Conservation (phyloP, 2,113 vertebrate species). For the Azemiops feae region DNA sequence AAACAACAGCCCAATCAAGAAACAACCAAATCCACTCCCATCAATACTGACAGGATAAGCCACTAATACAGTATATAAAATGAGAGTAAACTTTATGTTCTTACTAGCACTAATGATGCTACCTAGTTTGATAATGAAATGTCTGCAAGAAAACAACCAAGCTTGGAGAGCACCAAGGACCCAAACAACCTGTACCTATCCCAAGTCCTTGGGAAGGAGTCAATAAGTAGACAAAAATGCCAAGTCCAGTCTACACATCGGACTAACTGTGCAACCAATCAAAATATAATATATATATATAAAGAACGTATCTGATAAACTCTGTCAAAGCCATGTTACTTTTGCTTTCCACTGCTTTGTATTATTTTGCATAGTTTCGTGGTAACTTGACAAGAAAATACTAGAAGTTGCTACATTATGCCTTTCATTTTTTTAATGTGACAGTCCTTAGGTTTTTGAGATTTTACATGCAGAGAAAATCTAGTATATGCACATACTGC, state of each 20-base stretch:
- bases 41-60: background rate
- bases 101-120: background rate
- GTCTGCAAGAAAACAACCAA: background rate
- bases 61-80: background rate
- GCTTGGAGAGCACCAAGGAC: background rate
- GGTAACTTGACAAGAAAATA: background rate
- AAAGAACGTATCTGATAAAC: background rate
- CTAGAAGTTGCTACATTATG: background rate
- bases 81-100: background rate
- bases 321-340: background rate
- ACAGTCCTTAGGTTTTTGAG: constrained; percentile 12
- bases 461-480: background rate
- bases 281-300: background rate
- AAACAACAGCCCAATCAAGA: background rate
- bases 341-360: background rate
- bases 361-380: background rate
- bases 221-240: background rate
- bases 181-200: background rate
- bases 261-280: background rate
- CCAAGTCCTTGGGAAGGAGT: too few species aligned
- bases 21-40: too few species aligned
- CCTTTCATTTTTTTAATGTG: background rate
- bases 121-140: background rate
- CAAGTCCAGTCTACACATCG: background rate
- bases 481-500: background rate